Percentiles rank a stretch among this genome's conserved stretches.
Conservation (phyloP, 2,113 vertebrate species). For the Orientallactaga bullata region DNA sequence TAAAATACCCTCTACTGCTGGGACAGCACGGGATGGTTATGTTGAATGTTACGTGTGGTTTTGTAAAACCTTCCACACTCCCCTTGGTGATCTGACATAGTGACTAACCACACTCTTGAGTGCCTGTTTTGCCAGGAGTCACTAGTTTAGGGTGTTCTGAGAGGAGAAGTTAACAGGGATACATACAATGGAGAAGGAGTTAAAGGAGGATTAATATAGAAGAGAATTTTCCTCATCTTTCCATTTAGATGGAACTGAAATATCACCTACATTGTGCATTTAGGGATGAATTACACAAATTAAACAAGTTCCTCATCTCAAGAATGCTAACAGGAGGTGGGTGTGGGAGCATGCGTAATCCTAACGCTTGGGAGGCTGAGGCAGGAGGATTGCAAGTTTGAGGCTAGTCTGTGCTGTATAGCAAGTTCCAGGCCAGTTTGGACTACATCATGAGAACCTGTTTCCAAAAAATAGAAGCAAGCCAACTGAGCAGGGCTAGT, state of each 20-base stretch:
- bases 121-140: not conserved
- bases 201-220: not conserved
- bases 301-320: not conserved
- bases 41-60: not conserved
- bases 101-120: not conserved
- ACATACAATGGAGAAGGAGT: not conserved
- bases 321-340: not conserved
- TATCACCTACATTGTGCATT: too few species aligned
- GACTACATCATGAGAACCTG: not conserved
- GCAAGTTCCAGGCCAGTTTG: not conserved
- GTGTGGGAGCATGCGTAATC: not conserved
- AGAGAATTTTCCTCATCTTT: not conserved
- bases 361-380: not conserved
- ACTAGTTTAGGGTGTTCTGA: not conserved
- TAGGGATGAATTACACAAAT: conserved; percentile 11
- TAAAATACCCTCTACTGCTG: too few species aligned
- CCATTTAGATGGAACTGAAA: not conserved
- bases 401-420: not conserved
- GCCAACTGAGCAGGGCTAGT: too few species aligned
- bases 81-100: not conserved
- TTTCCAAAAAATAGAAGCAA: not conserved
- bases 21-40: fast-evolving
- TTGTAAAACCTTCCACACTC: not conserved
- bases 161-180: not conserved
- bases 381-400: not conserved